These are phyloP conservation scores for Catocala sponsa DNA, from an alignment of 2,888 invertebrate species.

Conservation along the genomic window DNA sequence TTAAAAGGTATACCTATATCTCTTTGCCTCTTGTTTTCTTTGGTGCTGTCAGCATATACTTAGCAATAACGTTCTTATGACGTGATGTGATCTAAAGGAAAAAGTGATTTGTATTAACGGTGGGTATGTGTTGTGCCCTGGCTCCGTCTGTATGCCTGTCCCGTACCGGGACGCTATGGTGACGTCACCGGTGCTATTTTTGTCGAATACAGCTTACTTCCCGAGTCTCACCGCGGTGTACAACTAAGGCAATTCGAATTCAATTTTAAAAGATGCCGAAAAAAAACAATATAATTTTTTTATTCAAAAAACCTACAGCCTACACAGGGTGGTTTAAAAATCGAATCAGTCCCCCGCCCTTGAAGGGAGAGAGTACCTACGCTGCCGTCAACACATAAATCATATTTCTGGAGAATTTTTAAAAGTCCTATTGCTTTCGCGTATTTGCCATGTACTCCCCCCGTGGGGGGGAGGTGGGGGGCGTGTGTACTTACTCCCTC, in stretches of 20 bases:
- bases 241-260: slow-evolving; percentile 43
- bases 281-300: slow-evolving; percentile 65
- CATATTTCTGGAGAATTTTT: slow-evolving; percentile 89
- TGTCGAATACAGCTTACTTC: too few relatives aligned
- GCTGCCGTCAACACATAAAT: slow-evolving; percentile 88
- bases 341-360: slow-evolving; percentile 87
- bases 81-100: too few relatives aligned
- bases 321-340: slow-evolving; percentile 85
- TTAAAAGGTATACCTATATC: too few relatives aligned
- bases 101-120: too few relatives aligned
- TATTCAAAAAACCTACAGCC: slow-evolving; percentile 63
- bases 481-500: slow-evolving; percentile 87
- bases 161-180: too few relatives aligned
- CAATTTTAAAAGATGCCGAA: slow-evolving; percentile 52
- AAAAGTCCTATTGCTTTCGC: slow-evolving; percentile 89
- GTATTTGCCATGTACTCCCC: slow-evolving; percentile 88
- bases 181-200: too few relatives aligned
- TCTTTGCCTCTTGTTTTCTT: too few relatives aligned
- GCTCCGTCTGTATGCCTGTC: too few relatives aligned
- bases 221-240: slow-evolving; percentile 4
- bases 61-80: too few relatives aligned
- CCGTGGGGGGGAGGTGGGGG: slow-evolving; percentile 64
- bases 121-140: too few relatives aligned
- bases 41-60: too few relatives aligned
- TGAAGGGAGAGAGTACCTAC: slow-evolving; percentile 77